These are phyloP conservation scores for Drosophila equinoxialis DNA, from an alignment of 1,140 invertebrate species.

Conservation along the genomic window DNA sequence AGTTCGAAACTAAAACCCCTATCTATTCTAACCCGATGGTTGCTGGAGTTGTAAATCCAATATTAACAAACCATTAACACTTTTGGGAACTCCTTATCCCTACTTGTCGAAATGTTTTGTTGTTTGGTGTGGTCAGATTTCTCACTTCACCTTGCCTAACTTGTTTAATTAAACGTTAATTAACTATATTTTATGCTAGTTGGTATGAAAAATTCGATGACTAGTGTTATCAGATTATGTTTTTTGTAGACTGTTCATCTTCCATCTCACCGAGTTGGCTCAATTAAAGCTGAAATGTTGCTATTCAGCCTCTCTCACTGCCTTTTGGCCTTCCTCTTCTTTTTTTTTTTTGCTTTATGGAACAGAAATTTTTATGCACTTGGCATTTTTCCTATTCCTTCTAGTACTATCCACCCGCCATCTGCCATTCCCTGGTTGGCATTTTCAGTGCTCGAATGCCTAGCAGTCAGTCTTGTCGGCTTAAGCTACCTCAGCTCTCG, in stretches of 20 bases:
- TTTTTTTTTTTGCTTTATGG: conserved; percentile 29
- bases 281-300: conserved; percentile 69
- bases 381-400: conserved; percentile 59
- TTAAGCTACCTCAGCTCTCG: conserved; percentile 47
- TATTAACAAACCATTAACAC: too few relatives aligned
- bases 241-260: conserved; percentile 23
- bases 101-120: not conserved
- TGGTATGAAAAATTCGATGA: not conserved
- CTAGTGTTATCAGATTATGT: conserved; percentile 15
- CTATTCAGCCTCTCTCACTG: not conserved
- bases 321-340: conserved; percentile 17
- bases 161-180: conserved; percentile 5
- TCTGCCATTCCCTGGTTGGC: conserved; percentile 65
- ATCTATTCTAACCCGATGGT: too few relatives aligned
- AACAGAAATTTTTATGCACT: conserved; percentile 62
- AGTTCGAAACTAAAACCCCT: too few relatives aligned
- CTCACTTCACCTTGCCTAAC: not conserved
- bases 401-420: conserved; percentile 39
- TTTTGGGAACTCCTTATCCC: too few relatives aligned
- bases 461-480: conserved; percentile 74
- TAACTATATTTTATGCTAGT: not conserved
- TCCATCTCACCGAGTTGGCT: conserved; percentile 48
- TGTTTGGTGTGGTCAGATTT: not conserved
- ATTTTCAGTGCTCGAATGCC: conserved; percentile 54
- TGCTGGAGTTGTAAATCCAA: too few relatives aligned